These are phyloP conservation scores for Drosophila robusta DNA, from an alignment of 2,888 invertebrate genomes.

Conservation along the genomic window DNA sequence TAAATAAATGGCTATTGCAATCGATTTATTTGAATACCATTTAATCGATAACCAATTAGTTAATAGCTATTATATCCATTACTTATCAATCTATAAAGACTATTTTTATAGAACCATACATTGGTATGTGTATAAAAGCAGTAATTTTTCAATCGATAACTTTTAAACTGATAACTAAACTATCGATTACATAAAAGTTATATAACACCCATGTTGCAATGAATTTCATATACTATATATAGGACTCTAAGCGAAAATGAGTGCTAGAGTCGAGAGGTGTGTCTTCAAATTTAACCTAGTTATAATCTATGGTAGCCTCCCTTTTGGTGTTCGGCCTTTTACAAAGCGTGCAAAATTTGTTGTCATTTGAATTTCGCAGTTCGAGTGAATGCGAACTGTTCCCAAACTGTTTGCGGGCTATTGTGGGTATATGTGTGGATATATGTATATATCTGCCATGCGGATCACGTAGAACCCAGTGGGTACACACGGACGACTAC, in stretches of 20 bases:
- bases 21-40: not conserved
- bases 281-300: not conserved
- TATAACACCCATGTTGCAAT: too few relatives aligned
- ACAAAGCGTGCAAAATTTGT: conserved; percentile 11
- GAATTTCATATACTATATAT: too few relatives aligned
- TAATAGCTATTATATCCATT: not conserved
- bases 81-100: not conserved
- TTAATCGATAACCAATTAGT: not conserved
- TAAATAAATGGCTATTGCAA: too few relatives aligned
- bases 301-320: not conserved
- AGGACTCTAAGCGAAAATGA: too few relatives aligned
- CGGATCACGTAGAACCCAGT: conserved; percentile 53
- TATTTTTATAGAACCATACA: too few relatives aligned
- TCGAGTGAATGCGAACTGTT: conserved; percentile 13
- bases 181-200: not conserved
- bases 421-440: conserved; percentile 1
- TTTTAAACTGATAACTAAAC: not conserved
- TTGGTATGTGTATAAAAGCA: too few relatives aligned
- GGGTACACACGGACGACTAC: conserved; percentile 31
- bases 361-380: conserved; percentile 7
- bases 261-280: not conserved
- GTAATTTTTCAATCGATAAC: not conserved
- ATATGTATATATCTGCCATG: conserved; percentile 18
- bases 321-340: not conserved
- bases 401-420: conserved; percentile 16